Evolutionary conservation across 1,140 invertebrate genomes (phyloP).

Genomic region (Drosophila nikananu): DNA sequence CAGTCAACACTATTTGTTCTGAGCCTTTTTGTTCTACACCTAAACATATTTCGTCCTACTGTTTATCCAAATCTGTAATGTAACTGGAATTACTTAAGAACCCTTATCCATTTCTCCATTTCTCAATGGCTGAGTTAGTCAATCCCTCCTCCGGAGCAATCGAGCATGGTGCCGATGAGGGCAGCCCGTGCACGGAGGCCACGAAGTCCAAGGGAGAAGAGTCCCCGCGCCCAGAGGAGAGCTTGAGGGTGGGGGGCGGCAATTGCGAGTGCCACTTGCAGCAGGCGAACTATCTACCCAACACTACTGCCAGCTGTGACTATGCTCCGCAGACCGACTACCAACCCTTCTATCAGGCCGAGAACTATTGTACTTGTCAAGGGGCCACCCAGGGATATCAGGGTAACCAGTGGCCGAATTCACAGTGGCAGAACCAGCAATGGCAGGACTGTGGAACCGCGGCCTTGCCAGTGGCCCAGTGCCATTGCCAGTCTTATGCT

Average conservation of each 20-base stretch:
- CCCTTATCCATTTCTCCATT: too few relatives aligned
- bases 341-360: background rate
- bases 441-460: background rate
- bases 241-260: constrained; percentile 6
- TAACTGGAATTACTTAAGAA: constrained; percentile 1
- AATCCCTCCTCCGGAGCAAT: background rate
- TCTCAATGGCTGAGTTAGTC: background rate
- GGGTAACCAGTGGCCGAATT: background rate
- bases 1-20: constrained; percentile 15
- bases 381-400: too few relatives aligned
- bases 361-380: background rate
- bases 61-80: constrained; percentile 6
- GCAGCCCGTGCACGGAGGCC: background rate
- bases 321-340: background rate
- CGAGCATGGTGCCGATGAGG: background rate
- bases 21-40: background rate
- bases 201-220: background rate
- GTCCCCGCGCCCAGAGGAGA: background rate
- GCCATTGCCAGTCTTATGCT: background rate
- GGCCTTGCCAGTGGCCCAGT: background rate
- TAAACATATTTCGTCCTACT: background rate
- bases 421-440: background rate
- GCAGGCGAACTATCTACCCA: background rate
- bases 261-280: background rate
- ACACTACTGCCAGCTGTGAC: background rate